phyloP scores from a whole-genome alignment of 2,888 invertebrate species.

The Hedya salicella region DNA sequence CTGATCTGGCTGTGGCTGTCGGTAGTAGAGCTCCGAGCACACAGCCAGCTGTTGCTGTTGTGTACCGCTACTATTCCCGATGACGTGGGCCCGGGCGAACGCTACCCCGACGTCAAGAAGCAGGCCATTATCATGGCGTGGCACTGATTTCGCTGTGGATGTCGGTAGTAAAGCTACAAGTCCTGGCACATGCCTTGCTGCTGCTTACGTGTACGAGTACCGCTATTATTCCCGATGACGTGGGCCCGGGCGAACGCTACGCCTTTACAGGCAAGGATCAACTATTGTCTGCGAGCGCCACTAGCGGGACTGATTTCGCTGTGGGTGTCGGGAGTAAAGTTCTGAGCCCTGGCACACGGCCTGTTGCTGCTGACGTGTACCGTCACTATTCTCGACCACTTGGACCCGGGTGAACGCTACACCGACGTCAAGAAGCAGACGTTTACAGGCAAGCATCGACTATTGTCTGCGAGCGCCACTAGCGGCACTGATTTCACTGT shows the following conservation, averaged over 20 bases:
- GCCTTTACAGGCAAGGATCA: slow-evolving; percentile 89
- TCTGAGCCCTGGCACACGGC: slow-evolving; percentile 83
- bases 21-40: slow-evolving; percentile 69
- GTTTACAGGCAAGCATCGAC: too few relatives aligned
- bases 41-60: slow-evolving; percentile 89
- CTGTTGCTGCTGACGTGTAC: slow-evolving; percentile 90
- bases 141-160: background rate
- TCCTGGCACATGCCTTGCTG: slow-evolving; percentile 87
- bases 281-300: background rate
- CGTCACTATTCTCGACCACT: slow-evolving; percentile 91
- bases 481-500: slow-evolving; percentile 88
- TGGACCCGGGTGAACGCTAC: slow-evolving; percentile 88
- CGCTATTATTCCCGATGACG: slow-evolving; percentile 91
- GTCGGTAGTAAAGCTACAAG: slow-evolving; percentile 63
- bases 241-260: slow-evolving; percentile 88
- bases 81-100: slow-evolving; percentile 88
- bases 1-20: background rate
- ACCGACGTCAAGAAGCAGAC: slow-evolving; percentile 89
- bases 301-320: background rate
- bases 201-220: slow-evolving; percentile 89
- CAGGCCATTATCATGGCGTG: slow-evolving; percentile 89
- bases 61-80: slow-evolving; percentile 92
- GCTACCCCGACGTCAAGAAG: slow-evolving; percentile 90
- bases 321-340: background rate
- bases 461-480: slow-evolving; percentile 64